phyloP scores from a whole-genome alignment of 2,113 vertebrate species.

The Empidonax traillii region DNA sequence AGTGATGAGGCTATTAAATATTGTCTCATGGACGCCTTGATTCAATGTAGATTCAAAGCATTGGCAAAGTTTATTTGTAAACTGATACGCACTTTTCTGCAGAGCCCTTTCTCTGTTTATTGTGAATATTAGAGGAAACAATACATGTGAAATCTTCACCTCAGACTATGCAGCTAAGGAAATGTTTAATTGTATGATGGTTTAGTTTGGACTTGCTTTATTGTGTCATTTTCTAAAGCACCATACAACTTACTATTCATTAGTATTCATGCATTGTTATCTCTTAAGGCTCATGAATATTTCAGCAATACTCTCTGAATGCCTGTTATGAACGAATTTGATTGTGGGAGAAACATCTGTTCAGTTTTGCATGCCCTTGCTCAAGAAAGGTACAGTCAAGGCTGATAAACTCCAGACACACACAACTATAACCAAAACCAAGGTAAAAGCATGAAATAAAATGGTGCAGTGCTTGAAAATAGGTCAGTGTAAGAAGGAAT shows the following conservation, averaged over 20 bases:
- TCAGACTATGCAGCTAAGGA: not conserved
- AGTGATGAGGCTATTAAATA: not conserved
- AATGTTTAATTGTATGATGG: not conserved
- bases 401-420: not conserved
- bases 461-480: rapidly evolving
- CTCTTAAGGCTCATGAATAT: constrained; percentile 39
- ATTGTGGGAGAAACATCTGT: constrained; percentile 40
- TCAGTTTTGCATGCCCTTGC: constrained; percentile 15
- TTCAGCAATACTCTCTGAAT: constrained; percentile 30
- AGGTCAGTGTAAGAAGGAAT: not conserved
- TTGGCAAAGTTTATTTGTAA: not conserved
- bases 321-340: not conserved
- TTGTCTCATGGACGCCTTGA: not conserved
- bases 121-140: not conserved
- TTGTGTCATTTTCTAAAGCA: not conserved
- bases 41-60: not conserved
- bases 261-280: constrained; percentile 36
- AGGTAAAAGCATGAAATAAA: not conserved
- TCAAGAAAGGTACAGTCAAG: not conserved
- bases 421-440: not conserved
- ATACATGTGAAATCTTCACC: not conserved
- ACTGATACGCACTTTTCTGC: not conserved
- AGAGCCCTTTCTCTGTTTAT: not conserved
- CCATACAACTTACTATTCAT: not conserved
- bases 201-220: not conserved